Percentiles rank a stretch among this genome's conserved stretches.
phyloP scores from a whole-genome alignment of 2,888 invertebrate genomes.

The Amphiduros pacificus region DNA sequence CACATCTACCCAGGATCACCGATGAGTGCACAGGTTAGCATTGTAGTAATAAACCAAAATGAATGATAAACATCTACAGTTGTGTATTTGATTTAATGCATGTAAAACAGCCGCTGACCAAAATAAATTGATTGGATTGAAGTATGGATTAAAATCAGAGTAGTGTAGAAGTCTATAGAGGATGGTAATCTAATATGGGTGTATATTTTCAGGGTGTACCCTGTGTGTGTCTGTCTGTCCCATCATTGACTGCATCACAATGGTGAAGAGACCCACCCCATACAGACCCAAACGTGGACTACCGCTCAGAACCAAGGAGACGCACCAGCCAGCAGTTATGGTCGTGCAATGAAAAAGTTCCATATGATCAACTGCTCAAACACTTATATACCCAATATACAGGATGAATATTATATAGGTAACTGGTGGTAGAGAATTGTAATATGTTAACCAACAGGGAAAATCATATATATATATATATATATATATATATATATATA shows the following conservation, averaged over 20 bases:
- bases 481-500: too few relatives aligned
- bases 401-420: too few relatives aligned
- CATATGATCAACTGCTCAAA: too few relatives aligned
- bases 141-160: too few relatives aligned
- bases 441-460: too few relatives aligned
- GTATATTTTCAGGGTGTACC: slow-evolving; percentile 85
- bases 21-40: slow-evolving; percentile 60
- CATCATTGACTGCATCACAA: slow-evolving; percentile 96
- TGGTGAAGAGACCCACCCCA: slow-evolving; percentile 86
- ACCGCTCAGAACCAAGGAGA: slow-evolving; percentile 22
- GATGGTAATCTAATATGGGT: too few relatives aligned
- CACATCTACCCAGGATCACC: slow-evolving; percentile 88
- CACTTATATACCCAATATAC: too few relatives aligned
- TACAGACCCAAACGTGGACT: slow-evolving; percentile 67
- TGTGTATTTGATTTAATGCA: background rate
- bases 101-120: background rate
- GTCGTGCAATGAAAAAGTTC: slow-evolving; percentile 6
- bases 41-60: too few relatives aligned
- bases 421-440: too few relatives aligned
- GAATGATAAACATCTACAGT: background rate
- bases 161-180: too few relatives aligned
- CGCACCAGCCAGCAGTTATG: background rate
- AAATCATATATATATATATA: too few relatives aligned
- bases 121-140: background rate
- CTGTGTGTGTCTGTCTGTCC: slow-evolving; percentile 96